Base-by-base conservation (phyloP, 1,140 invertebrate genomes). In the Ceratitis capitata region DNA sequence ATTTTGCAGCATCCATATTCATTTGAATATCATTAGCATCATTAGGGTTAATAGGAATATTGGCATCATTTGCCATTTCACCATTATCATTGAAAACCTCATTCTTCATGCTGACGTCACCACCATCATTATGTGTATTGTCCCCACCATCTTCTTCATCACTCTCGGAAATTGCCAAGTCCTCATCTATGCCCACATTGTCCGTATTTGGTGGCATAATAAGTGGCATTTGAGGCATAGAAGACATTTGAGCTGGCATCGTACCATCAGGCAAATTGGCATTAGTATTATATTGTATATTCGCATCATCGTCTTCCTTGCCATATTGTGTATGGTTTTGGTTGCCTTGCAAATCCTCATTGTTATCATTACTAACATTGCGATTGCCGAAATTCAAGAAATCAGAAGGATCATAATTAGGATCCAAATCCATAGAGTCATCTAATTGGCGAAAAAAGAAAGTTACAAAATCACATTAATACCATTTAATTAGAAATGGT, bases 371-470 rank as follows among this genome's bases (percentile, higher is more conserved):
- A 69, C 47, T 87, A 32, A 87, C 86, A 0, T 88, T 85, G 12
- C 88, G 88, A 84, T 89, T 91, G 84, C 87, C 88, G 89, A 90
- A 91, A 83, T 88, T 94, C 14, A 97, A 89, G 88, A 97, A 97
- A 89, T 97, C 96, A 1, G 96, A 96, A 14, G 96, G 96, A 92
- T 97, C 97, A 91, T 98, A 98, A 89, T 96, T 96, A 10, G 96
- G 95, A 93, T 97, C 96, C 10, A 97, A 95, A 87, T 96, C 95
- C 92, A 96, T 94, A 85, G 95, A 95, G 88, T 96, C 96, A 87
- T 97, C 96, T 94, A 87, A 14, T 89, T 87, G 49, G 64, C 45
- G 2, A 6, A 84, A 69, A 89, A 86, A 42, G 9, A 23, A 85
- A 9, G 5, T 53, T 49, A 83, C 9, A 47, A 51, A 49, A n/a